Percentiles rank a stretch among this genome's conserved stretches.
These are phyloP conservation scores for Eidolon helvum DNA, from an alignment of 2,113 vertebrate species.

Conservation along the genomic window DNA sequence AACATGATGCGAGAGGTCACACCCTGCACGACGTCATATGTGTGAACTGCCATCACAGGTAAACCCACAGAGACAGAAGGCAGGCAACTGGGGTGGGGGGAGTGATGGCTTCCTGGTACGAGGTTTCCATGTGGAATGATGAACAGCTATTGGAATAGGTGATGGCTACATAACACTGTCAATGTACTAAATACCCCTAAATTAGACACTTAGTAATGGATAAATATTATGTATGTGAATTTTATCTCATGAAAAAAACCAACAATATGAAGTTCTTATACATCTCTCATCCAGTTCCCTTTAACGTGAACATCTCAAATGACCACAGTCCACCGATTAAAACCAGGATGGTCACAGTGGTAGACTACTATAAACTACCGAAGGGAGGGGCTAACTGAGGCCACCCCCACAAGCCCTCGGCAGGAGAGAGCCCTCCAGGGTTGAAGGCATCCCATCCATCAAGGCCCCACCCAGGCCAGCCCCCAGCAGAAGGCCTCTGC, in stretches of 20 bases:
- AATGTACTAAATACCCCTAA: background rate
- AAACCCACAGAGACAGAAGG: background rate
- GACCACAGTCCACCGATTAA: background rate
- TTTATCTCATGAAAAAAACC: background rate
- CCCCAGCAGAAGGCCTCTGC: background rate
- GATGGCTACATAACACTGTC: background rate
- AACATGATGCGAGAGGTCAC: background rate
- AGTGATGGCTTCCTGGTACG: background rate
- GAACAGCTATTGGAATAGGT: background rate
- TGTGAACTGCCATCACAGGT: background rate
- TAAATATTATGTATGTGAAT: background rate
- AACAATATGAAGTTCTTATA: background rate
- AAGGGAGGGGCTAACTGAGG: background rate
- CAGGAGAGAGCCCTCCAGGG: background rate
- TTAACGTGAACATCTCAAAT: background rate
- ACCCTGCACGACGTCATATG: background rate
- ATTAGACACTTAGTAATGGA: background rate
- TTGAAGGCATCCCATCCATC: background rate
- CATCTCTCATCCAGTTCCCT: background rate
- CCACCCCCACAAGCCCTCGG: background rate
- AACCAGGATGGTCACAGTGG: background rate
- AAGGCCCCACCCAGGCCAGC: background rate
- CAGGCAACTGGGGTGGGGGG: background rate
- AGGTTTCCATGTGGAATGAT: background rate
- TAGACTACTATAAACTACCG: background rate